Conservation (phyloP, 2,113 vertebrate species). For the Ochotona curzoniae region DNA sequence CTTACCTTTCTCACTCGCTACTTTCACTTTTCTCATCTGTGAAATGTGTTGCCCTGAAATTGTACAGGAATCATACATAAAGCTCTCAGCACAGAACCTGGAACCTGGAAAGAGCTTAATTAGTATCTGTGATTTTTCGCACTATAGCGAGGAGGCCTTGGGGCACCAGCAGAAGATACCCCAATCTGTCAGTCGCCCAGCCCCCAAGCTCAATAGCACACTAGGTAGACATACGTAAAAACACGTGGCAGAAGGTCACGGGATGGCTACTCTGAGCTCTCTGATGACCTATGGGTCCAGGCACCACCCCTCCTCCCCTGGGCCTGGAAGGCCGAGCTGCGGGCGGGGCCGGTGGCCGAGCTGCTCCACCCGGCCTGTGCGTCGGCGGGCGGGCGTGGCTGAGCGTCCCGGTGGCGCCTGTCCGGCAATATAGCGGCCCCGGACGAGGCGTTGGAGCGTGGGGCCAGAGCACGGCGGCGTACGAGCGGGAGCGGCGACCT, state of each 20-base stretch:
- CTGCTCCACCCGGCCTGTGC: background rate
- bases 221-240: background rate
- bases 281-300: background rate
- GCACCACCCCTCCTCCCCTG: background rate
- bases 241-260: background rate
- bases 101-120: background rate
- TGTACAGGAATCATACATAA: background rate
- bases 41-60: background rate
- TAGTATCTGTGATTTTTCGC: background rate
- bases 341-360: background rate
- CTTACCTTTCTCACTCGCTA: background rate
- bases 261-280: background rate
- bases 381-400: conserved; percentile 69
- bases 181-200: background rate
- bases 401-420: background rate
- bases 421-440: background rate
- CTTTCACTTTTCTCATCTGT: background rate
- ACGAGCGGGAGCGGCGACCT: background rate
- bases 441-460: background rate
- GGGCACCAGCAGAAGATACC: background rate
- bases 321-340: background rate
- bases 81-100: background rate
- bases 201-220: background rate
- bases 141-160: background rate
- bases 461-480: background rate